phyloP scores from a whole-genome alignment of 64 coral and sea anemone species.

The Exaiptasia diaphana region DNA sequence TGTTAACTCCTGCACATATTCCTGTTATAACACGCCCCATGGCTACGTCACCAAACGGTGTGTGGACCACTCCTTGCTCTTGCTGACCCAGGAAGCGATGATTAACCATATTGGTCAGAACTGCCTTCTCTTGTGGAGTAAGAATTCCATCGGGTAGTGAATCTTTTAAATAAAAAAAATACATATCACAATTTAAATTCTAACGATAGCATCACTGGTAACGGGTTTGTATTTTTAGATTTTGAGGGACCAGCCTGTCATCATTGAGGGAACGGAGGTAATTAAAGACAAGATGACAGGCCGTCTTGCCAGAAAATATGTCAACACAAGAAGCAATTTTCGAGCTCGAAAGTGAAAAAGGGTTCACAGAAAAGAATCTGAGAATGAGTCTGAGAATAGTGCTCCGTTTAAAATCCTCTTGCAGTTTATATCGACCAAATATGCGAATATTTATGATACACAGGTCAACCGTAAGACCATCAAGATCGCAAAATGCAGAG shows the following conservation, averaged over 20 bases:
- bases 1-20: slow-evolving; percentile 56
- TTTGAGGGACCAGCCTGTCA: too few species aligned
- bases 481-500: too few species aligned
- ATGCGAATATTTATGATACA: too few species aligned
- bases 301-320: background rate
- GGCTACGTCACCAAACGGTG: slow-evolving; percentile 47
- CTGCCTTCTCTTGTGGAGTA: slow-evolving; percentile 35
- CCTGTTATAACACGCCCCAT: slow-evolving; percentile 67
- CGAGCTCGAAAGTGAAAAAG: too few species aligned
- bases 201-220: too few species aligned
- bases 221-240: too few species aligned
- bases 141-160: slow-evolving; percentile 5
- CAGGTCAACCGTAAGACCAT: too few species aligned
- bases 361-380: too few species aligned
- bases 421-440: too few species aligned
- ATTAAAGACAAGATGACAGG: background rate
- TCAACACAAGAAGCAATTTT: background rate
- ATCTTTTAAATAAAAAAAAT: background rate
- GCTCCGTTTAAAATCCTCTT: too few species aligned
- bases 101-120: slow-evolving; percentile 42
- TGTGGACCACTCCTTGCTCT: slow-evolving; percentile 56
- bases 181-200: background rate
- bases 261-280: too few species aligned
- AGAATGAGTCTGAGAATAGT: too few species aligned
- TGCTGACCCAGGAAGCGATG: background rate